Conservation (phyloP, 2,113 vertebrate species). For the Etheostoma cragini region DNA sequence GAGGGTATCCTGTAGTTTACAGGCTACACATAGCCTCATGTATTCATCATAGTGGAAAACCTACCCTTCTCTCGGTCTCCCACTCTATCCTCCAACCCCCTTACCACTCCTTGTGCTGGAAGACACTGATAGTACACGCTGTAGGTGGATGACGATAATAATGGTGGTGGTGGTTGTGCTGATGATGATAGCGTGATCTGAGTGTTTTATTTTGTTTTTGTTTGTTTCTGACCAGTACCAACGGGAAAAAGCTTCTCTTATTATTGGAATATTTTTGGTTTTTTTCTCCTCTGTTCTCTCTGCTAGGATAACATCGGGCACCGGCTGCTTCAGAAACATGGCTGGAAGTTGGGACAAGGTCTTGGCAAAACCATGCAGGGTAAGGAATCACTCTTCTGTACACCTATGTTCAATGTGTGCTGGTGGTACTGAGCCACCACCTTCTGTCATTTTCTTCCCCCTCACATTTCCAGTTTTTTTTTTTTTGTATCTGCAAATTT, state of each 20-base stretch:
- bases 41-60: constrained; percentile 55
- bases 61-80: constrained; percentile 53
- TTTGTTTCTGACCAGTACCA: constrained; percentile 80
- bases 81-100: constrained; percentile 40
- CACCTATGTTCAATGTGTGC: constrained; percentile 27
- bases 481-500: constrained; percentile 40
- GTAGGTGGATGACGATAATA: constrained; percentile 77
- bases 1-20: constrained; percentile 54
- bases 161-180: constrained; percentile 78
- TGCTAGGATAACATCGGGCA: constrained; percentile 99
- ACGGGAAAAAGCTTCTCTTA: constrained; percentile 94
- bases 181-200: constrained; percentile 79
- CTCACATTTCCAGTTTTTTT: constrained; percentile 45
- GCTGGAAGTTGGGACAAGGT: constrained; percentile 99
- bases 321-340: constrained; percentile 99
- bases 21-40: constrained; percentile 63
- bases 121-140: constrained; percentile 81
- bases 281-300: constrained; percentile 96
- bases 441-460: constrained; percentile 35
- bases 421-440: constrained; percentile 40
- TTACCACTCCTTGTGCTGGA: constrained; percentile 73
- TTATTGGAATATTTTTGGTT: constrained; percentile 99
- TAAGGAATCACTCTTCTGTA: constrained; percentile 84
- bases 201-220: constrained; percentile 68
- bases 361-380: constrained; percentile 99